phyloP scores from a whole-genome alignment of 2,113 vertebrate genomes.

The Catharus fuscescens region DNA sequence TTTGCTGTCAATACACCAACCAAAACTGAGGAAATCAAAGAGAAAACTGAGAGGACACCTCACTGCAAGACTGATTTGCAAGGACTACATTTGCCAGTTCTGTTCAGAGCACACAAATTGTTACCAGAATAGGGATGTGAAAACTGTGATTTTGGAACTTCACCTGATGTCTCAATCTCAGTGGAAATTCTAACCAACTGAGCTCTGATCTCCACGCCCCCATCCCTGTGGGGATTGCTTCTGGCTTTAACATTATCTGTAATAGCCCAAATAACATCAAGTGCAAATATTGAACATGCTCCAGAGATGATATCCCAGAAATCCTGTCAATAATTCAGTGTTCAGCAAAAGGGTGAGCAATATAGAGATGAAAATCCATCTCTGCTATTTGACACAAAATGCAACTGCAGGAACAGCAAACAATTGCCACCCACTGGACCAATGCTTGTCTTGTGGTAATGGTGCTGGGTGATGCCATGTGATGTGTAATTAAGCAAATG shows the following conservation, averaged over 20 bases:
- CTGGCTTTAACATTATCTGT: background rate
- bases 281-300: background rate
- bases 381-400: background rate
- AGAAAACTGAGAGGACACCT: background rate
- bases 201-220: background rate
- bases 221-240: background rate
- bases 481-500: background rate
- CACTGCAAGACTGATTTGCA: background rate
- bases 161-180: background rate
- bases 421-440: background rate
- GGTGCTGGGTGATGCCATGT: background rate
- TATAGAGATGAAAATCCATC: rapidly evolving
- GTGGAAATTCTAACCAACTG: background rate
- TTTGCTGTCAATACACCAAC: background rate
- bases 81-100: background rate
- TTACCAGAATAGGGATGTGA: background rate
- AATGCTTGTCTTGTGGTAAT: background rate
- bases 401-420: background rate
- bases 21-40: background rate
- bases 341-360: background rate
- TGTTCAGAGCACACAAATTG: background rate
- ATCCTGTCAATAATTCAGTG: background rate
- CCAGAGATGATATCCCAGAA: background rate
- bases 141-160: background rate
- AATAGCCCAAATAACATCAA: background rate